A percentile compares a stretch with the other conserved stretches of the same genome.
phyloP scores from a whole-genome alignment of 2,797 vertebrate species.

The Sebastes steindachneri region DNA sequence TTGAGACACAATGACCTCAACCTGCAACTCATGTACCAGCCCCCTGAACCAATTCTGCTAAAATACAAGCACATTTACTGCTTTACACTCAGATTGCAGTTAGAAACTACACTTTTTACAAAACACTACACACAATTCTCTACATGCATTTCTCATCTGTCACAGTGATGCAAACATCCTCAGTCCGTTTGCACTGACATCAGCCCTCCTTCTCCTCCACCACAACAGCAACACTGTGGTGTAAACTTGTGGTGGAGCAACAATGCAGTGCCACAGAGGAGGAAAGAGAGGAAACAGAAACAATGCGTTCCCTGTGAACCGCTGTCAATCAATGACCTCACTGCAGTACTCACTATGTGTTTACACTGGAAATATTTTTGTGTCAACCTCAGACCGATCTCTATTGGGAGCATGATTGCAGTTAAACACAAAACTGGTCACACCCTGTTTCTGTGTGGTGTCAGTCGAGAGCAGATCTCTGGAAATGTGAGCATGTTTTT shows the following conservation, averaged over 20 bases:
- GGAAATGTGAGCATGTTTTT: not conserved
- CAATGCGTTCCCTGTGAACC: conserved; percentile 28
- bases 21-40: no score
- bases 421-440: conserved; percentile 7
- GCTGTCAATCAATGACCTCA: conserved; percentile 43
- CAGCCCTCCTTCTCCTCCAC: not conserved
- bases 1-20: no score
- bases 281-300: conserved; percentile 32
- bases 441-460: conserved; percentile 17
- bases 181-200: not conserved
- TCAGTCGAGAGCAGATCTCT: not conserved
- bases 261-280: conserved; percentile 16
- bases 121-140: no score
- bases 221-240: not conserved
- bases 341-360: conserved; percentile 22
- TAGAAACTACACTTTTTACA: no score
- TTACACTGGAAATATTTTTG: conserved; percentile 37
- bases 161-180: not conserved
- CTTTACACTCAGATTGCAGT: no score
- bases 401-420: not conserved
- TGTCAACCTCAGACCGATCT: conserved; percentile 2
- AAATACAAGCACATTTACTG: no score
- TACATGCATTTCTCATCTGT: not conserved
- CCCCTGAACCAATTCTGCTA: no score
- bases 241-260: conserved; percentile 44